phyloP scores from a whole-genome alignment of 1,140 invertebrate genomes.

The Sarcophaga bullata region DNA sequence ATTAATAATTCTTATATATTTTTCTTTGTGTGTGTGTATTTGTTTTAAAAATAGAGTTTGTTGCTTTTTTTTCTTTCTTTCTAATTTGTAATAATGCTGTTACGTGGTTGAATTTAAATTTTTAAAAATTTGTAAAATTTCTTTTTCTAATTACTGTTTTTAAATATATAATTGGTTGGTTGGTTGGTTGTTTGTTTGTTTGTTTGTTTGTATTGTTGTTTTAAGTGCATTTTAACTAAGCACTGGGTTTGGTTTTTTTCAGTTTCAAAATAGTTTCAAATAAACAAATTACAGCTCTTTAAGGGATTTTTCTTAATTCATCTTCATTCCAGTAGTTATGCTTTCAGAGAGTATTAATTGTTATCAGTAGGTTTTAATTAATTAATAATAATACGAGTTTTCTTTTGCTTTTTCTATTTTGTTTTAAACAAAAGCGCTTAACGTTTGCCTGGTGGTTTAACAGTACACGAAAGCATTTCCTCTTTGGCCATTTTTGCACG shows the following conservation, averaged over 20 bases:
- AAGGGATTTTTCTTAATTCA: conserved; percentile 2
- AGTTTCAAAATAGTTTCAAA: not conserved
- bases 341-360: not conserved
- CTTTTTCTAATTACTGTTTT: not conserved
- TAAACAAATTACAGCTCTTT: conserved; percentile 27
- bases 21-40: no score
- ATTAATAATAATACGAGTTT: no score
- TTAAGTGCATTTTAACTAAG: conserved; percentile 36
- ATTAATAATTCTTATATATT: no score
- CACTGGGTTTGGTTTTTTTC: conserved; percentile 13
- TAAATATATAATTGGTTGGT: not conserved
- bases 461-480: conserved; percentile 75
- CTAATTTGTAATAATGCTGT: not conserved
- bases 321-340: not conserved
- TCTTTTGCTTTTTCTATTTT: not conserved
- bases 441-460: conserved; percentile 54
- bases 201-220: not conserved
- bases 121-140: conserved; percentile 25
- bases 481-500: conserved; percentile 77
- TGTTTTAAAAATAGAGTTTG: not conserved
- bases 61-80: not conserved
- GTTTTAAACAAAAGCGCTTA: not conserved
- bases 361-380: not conserved
- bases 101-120: not conserved
- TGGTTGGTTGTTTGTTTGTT: not conserved